A percentile compares a stretch with the other conserved stretches of the same genome.
These are phyloP conservation scores for Ptychoptera albimana DNA, from an alignment of 2,888 invertebrate genomes.

Conservation along the genomic window DNA sequence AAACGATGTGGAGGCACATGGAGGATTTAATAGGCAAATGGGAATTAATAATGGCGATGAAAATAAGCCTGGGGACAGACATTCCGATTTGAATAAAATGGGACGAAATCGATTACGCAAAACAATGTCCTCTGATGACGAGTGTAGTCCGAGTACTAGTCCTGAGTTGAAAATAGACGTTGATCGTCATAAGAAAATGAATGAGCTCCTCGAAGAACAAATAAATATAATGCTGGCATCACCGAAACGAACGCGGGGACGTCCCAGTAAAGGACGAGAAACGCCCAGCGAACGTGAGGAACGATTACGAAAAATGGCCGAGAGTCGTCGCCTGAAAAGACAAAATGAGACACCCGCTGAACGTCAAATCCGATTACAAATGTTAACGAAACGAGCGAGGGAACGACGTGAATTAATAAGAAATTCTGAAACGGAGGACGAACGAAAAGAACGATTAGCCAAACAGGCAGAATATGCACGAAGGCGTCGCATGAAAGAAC, in stretches of 20 bases:
- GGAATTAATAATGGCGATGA: no score
- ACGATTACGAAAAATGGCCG: slow-evolving; percentile 28
- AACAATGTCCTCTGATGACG: slow-evolving; percentile 13
- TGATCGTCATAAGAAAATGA: slow-evolving; percentile 23
- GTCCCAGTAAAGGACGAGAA: slow-evolving; percentile 25
- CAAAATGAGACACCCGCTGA: slow-evolving; percentile 29
- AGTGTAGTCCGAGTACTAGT: slow-evolving; percentile 3
- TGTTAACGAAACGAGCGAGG: slow-evolving; percentile 26
- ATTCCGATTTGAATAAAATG: no score
- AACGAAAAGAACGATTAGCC: slow-evolving; percentile 24
- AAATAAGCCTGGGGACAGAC: no score
- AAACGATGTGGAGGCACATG: no score
- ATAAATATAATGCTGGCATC: slow-evolving; percentile 25
- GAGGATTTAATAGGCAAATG: no score
- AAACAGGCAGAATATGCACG: slow-evolving; percentile 29
- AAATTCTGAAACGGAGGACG: slow-evolving; percentile 23
- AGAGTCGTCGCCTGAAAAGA: slow-evolving; percentile 25
- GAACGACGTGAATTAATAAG: slow-evolving; percentile 26
- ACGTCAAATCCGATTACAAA: slow-evolving; percentile 23
- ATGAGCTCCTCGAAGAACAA: slow-evolving; percentile 27
- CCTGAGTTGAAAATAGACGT: slow-evolving; percentile 16
- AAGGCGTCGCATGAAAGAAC: slow-evolving; percentile 24
- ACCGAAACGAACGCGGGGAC: slow-evolving; percentile 16
- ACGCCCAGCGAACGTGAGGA: slow-evolving; percentile 26
- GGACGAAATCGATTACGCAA: slow-evolving; percentile 14